Base-by-base conservation (phyloP, 1,140 invertebrate genomes). In the Pseudachorutes palmiensis region DNA sequence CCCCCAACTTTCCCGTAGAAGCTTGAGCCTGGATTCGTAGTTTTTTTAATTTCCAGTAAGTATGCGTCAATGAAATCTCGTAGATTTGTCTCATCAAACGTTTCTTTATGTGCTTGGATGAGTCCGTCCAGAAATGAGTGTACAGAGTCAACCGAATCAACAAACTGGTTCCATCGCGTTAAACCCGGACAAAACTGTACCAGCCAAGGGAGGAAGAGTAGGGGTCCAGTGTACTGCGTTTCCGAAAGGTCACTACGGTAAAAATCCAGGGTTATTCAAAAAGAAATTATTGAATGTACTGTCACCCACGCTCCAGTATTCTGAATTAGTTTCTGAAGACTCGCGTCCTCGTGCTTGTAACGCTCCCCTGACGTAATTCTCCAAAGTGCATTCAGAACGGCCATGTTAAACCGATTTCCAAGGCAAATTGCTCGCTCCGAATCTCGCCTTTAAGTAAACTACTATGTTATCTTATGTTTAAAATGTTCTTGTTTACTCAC, bases 31-130 rank as follows among this genome's bases (percentile, higher is more conserved):
- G 30, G n/a, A 62, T 74, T 66, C 5, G 26, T 68, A 1, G 72
- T 74, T 31, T 51, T 61, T 22, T 63, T 3, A 33, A 74, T 71
- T 60, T 74, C 68, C 29, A 49, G 81, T 24, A 94, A 79, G 75
- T 92, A 94, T 12, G 85, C 84, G 74, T 94, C 91, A 83, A 94
- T 92, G 28, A 94, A 85, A 79, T 94, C 90, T 60, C 87, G 82
- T 1, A 87, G 85, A 33, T 84, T 82, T 29, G 82, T 70, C 67
- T 80, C 74, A 66, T 83, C 78, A 69, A 88, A 88, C 0, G 82
- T 84, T 41, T 82, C 77, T 67, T 89, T 87, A 75, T 94, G 91
- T 66, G 83, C 83, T 51, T 86, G 79, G 9, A 94, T 74, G 14
- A 71, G 70, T 1, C 79, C 77, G 91, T 88, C 24, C 84, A 74